Percentiles rank a stretch among this genome's conserved stretches.
Conservation (phyloP, 2,113 vertebrate genomes). For the Syngnathus floridae region DNA sequence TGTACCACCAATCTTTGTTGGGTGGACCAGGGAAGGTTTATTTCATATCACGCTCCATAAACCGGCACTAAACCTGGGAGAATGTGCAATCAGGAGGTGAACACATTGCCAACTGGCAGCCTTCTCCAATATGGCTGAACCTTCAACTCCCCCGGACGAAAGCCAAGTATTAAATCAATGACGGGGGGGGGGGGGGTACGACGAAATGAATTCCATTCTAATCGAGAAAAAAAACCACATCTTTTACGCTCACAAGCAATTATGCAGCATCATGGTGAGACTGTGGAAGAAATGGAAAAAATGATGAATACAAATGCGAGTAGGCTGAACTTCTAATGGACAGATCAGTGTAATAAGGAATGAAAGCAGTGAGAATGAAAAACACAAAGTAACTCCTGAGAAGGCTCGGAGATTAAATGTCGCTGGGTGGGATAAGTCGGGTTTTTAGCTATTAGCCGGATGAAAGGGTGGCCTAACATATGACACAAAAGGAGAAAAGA, state of each 20-base stretch:
- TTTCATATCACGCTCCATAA: conserved; percentile 70
- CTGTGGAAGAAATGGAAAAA: conserved; percentile 45
- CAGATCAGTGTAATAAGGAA: conserved; percentile 30
- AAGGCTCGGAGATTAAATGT: conserved; percentile 3
- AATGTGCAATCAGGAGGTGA: conserved; percentile 53
- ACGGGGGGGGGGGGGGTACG: conserved; percentile 47
- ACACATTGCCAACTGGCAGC: conserved; percentile 41
- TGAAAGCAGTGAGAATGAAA: conserved; percentile 41
- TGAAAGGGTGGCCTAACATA: conserved; percentile 31
- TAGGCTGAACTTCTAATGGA: conserved; percentile 48
- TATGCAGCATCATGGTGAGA: conserved; percentile 43
- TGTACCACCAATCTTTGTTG: conserved; percentile 52
- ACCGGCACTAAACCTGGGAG: conserved; percentile 62
- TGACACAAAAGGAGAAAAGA: conserved; percentile 28
- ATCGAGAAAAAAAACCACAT: conserved; percentile 63
- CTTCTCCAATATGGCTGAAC: conserved; percentile 44
- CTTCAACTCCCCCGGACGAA: conserved; percentile 40
- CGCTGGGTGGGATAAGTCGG: conserved; percentile 7
- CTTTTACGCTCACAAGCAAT: conserved; percentile 50
- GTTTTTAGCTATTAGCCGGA: conserved; percentile 24
- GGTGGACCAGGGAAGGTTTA: conserved; percentile 51
- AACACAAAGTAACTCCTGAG: conserved; percentile 24
- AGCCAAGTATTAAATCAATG: conserved; percentile 63
- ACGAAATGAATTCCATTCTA: conserved; percentile 56
- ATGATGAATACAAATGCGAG: conserved; percentile 57